Conservation (phyloP, 1,140 invertebrate species). For the Rhyzopertha dominica region DNA sequence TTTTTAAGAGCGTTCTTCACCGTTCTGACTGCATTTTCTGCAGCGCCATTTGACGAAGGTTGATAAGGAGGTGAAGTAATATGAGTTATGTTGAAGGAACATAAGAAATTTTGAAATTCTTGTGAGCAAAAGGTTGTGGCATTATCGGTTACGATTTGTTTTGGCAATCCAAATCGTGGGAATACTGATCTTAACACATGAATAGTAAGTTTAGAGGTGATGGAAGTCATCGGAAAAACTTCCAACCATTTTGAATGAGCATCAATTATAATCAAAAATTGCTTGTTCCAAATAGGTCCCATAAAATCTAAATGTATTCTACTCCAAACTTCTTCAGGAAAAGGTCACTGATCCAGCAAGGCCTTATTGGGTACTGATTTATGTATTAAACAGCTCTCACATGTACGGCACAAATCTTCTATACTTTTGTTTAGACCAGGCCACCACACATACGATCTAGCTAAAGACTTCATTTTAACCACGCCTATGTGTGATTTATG, state of each 20-base stretch:
- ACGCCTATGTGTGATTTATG: conserved; percentile 46
- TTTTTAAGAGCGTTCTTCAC: too few relatives aligned
- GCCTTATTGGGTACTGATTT: conserved; percentile 29
- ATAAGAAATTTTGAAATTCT: conserved; percentile 21
- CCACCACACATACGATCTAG: conserved; percentile 47
- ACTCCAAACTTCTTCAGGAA: conserved; percentile 41
- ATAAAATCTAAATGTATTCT: conserved; percentile 40
- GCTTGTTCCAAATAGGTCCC: conserved; percentile 31
- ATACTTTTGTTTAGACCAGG: conserved; percentile 40
- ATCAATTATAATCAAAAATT: conserved; percentile 31
- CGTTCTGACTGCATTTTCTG: too few relatives aligned
- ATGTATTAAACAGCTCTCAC: conserved; percentile 26
- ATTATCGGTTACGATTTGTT: conserved; percentile 18
- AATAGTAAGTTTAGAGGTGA: conserved; percentile 21
- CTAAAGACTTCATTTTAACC: conserved; percentile 44
- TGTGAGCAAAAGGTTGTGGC: conserved; percentile 18
- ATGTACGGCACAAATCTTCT: conserved; percentile 9
- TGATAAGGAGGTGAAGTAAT: too few relatives aligned
- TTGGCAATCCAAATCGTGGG: conserved; percentile 19
- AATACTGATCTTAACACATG: conserved; percentile 15
- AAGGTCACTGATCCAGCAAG: conserved; percentile 37
- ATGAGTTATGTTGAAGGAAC: too few relatives aligned
- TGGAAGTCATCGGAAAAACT: conserved; percentile 21
- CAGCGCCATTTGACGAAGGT: too few relatives aligned
- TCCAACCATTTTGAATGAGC: conserved; percentile 37